A percentile compares a stretch with the other conserved stretches of the same genome.
phyloP scores from a whole-genome alignment of 2,113 vertebrate genomes.

The Charina bottae region DNA sequence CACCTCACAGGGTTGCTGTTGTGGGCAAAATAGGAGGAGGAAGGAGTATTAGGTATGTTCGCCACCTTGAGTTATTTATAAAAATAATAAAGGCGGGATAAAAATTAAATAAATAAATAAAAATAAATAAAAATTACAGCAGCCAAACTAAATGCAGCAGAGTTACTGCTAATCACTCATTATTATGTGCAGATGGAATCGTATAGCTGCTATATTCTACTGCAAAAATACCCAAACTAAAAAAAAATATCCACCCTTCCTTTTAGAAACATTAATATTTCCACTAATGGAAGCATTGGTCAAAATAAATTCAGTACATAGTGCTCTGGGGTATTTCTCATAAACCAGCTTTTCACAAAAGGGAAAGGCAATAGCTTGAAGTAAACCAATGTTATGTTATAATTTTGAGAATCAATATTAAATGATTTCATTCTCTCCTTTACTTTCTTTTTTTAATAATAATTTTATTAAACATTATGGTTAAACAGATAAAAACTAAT shows the following conservation, averaged over 20 bases:
- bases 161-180: neutral
- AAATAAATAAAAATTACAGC: no score
- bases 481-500: no score
- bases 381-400: conserved; percentile 33
- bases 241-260: neutral
- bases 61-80: no score
- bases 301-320: conserved; percentile 48
- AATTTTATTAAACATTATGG: no score
- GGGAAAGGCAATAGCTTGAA: conserved; percentile 48
- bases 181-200: neutral
- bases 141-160: neutral
- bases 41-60: no score
- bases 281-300: conserved; percentile 65
- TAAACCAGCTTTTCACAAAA: conserved; percentile 44
- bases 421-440: conserved; percentile 35
- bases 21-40: no score
- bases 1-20: no score
- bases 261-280: conserved; percentile 43
- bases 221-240: conserved; percentile 26
- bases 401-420: conserved; percentile 31
- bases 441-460: no score
- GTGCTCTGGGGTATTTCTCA: conserved; percentile 29
- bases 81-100: no score
- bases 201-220: conserved; percentile 29
- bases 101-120: no score